These are phyloP conservation scores for Calameuta pallipes DNA, from an alignment of 2,888 invertebrate species.

Conservation along the genomic window DNA sequence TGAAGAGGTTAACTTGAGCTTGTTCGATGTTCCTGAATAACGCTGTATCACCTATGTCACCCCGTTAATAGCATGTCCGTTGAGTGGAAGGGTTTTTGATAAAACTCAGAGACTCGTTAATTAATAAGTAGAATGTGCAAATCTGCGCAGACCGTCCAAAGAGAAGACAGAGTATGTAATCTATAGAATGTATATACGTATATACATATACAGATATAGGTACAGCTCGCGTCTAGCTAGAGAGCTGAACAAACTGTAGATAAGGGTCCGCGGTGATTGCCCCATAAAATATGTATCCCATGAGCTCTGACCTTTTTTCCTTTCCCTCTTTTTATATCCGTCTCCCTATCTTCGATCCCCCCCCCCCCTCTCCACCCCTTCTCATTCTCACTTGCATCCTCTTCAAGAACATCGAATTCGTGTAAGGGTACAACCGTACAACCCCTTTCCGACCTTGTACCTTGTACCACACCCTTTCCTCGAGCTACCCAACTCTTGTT, in stretches of 20 bases:
- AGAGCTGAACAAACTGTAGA: constrained; percentile 61
- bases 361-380: constrained; percentile 21
- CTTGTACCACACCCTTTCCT: constrained; percentile 1
- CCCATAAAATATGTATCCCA: constrained; percentile 63
- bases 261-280: constrained; percentile 63
- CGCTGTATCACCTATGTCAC: too few species aligned
- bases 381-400: constrained; percentile 33
- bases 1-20: too few species aligned
- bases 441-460: constrained; percentile 8
- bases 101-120: neutral
- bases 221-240: constrained; percentile 34
- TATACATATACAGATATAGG: neutral
- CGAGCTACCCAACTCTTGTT: neutral
- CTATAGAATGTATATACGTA: too few species aligned
- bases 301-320: constrained; percentile 43
- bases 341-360: constrained; percentile 16
- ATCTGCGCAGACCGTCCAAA: neutral
- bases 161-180: neutral
- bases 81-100: neutral
- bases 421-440: neutral
- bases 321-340: constrained; percentile 21
- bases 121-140: constrained; percentile 1
- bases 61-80: neutral
- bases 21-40: too few species aligned
- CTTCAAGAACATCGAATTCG: constrained; percentile 7